phyloP scores from a whole-genome alignment of 2,888 invertebrate species.

The Hipparchia sbordonii region DNA sequence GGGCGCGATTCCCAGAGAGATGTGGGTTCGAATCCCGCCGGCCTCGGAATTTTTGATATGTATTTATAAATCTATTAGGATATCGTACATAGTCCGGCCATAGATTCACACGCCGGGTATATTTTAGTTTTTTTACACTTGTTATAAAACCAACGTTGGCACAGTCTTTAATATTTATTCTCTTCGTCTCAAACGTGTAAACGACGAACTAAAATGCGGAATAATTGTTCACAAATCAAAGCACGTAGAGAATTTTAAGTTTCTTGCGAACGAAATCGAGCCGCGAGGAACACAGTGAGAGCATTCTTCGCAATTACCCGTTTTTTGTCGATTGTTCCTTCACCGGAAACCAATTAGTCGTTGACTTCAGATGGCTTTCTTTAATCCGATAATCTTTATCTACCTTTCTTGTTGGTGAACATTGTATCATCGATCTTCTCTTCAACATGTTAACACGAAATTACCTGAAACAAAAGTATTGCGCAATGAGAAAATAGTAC shows the following conservation, averaged over 20 bases:
- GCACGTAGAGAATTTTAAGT: conserved; percentile 12
- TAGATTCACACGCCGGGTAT: too few species aligned
- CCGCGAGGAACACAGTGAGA: conserved; percentile 12
- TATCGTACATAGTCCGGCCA: too few species aligned
- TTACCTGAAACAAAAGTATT: conserved; percentile 7
- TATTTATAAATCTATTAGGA: too few species aligned
- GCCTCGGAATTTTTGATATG: too few species aligned
- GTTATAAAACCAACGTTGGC: too few species aligned
- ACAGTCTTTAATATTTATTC: background rate
- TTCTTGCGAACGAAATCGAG: conserved; percentile 28
- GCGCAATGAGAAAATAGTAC: too few species aligned
- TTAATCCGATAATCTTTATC: background rate
- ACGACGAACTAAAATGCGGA: conserved; percentile 16
- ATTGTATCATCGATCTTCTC: background rate
- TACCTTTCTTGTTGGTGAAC: background rate
- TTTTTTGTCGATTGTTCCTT: conserved; percentile 37
- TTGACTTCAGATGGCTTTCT: conserved; percentile 25
- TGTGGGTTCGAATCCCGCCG: too few species aligned
- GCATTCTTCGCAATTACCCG: conserved; percentile 30
- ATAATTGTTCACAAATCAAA: conserved; percentile 27
- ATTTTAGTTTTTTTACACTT: too few species aligned
- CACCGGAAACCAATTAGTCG: conserved; percentile 40
- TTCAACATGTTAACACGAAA: background rate
- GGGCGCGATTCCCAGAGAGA: too few species aligned
- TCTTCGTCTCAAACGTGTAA: conserved; percentile 19